phyloP scores from a whole-genome alignment of 1,140 invertebrate genomes.

The Holotrichia oblita region DNA sequence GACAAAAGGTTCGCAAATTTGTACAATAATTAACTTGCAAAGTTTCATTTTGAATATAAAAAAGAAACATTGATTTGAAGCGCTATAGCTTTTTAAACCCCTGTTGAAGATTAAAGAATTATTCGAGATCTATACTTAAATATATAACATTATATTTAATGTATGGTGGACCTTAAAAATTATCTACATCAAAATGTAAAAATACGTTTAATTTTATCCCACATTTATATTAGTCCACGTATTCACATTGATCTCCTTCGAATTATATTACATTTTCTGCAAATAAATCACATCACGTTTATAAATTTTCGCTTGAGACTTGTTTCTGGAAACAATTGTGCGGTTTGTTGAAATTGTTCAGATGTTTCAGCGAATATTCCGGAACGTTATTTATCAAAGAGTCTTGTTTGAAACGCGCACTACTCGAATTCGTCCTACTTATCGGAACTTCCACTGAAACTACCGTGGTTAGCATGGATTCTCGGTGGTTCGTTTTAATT shows the following conservation, averaged over 20 bases:
- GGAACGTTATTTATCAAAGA: conserved; percentile 14
- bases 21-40: neutral
- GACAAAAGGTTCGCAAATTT: no score
- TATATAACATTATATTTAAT: neutral
- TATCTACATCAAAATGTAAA: neutral
- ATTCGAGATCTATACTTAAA: neutral
- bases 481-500: conserved; percentile 42
- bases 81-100: conserved; percentile 27
- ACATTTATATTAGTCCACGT: neutral
- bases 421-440: conserved; percentile 41
- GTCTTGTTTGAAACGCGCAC: conserved; percentile 26
- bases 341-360: conserved; percentile 16
- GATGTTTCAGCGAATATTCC: conserved; percentile 23
- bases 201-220: neutral
- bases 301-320: conserved; percentile 17
- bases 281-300: neutral
- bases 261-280: neutral
- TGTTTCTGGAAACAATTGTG: neutral
- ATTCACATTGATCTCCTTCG: no score
- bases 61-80: neutral
- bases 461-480: conserved; percentile 48
- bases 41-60: conserved; percentile 15
- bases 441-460: conserved; percentile 50
- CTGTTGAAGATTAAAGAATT: neutral
- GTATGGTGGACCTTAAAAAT: neutral